A percentile compares a stretch with the other conserved stretches of the same genome.
Conservation (phyloP, 2,797 vertebrate species). For the Argya squamiceps region DNA sequence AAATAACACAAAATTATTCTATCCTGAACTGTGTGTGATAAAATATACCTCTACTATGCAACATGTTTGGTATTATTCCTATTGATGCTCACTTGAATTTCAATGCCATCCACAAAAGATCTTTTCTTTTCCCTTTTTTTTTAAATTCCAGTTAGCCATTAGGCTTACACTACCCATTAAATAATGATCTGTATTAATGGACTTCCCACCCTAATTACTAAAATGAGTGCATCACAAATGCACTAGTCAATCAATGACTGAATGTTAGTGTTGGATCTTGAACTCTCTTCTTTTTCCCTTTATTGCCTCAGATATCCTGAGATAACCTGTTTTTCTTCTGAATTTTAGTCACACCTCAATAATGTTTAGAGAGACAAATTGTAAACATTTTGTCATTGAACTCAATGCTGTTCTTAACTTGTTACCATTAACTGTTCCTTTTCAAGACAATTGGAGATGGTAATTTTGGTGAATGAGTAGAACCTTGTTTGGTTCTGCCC, state of each 20-base stretch:
- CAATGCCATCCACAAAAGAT: background rate
- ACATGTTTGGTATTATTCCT: background rate
- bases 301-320: background rate
- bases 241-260: slow-evolving; percentile 58
- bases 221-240: slow-evolving; percentile 70
- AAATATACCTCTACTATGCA: background rate
- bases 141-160: slow-evolving; percentile 16
- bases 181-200: slow-evolving; percentile 74
- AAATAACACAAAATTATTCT: background rate
- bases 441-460: background rate
- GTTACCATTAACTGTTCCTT: background rate
- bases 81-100: slow-evolving; percentile 13
- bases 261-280: slow-evolving; percentile 30
- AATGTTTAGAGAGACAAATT: background rate
- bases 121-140: background rate
- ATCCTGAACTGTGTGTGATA: background rate
- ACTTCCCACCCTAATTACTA: slow-evolving; percentile 69
- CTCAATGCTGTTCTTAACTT: background rate
- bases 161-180: too few relatives aligned
- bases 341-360: background rate
- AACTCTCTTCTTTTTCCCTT: background rate
- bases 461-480: background rate
- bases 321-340: background rate
- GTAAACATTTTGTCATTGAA: background rate
- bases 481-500: background rate